phyloP scores from a whole-genome alignment of 2,113 vertebrate species.

The Heptranchias perlo region DNA sequence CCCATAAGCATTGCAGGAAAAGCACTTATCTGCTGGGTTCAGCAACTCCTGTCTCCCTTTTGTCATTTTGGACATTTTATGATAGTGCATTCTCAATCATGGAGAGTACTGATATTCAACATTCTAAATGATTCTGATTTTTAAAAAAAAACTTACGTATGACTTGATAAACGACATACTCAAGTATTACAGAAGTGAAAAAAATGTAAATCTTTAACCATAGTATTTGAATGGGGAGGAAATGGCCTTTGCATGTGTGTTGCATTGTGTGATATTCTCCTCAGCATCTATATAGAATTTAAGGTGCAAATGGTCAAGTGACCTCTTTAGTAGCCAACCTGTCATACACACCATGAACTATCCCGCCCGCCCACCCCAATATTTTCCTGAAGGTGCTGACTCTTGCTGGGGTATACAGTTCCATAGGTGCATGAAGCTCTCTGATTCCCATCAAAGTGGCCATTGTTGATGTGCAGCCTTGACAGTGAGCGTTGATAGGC shows the following conservation, averaged over 20 bases:
- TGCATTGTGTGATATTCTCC: not conserved
- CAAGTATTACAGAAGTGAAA: no score
- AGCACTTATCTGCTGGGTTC: no score
- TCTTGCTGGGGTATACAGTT: no score
- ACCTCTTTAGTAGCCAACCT: not conserved
- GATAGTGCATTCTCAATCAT: not conserved
- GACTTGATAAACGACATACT: no score
- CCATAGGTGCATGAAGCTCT: not conserved
- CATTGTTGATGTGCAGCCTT: not conserved
- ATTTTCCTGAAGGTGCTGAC: no score
- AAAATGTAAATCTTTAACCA: not conserved
- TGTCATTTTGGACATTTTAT: not conserved
- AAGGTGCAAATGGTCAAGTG: not conserved
- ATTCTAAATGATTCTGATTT: not conserved
- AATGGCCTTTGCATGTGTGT: not conserved
- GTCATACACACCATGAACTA: not conserved
- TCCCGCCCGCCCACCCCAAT: not conserved
- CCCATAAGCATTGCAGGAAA: no score
- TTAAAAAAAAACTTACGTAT: not conserved
- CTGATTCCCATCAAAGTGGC: not conserved
- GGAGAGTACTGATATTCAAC: not conserved
- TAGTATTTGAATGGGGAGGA: not conserved
- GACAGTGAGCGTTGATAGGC: no score
- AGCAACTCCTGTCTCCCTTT: no score
- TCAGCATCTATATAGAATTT: not conserved